These are phyloP conservation scores for Aphaenogaster floridana DNA, from an alignment of 1,140 invertebrate species.

Conservation along the genomic window DNA sequence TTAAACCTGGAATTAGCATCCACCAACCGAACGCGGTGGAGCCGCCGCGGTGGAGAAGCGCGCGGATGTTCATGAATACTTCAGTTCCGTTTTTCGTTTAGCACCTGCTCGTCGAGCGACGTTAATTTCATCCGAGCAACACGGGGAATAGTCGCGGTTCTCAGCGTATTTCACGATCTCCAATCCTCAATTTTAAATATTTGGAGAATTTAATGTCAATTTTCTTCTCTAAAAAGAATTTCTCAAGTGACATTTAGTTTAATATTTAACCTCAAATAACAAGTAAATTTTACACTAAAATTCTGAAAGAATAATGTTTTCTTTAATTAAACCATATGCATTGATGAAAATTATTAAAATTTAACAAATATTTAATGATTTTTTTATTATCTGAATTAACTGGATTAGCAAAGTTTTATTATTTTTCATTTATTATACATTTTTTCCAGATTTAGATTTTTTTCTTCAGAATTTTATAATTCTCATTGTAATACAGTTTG, in stretches of 20 bases:
- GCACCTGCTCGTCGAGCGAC: neutral
- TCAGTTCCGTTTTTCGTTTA: slow-evolving; percentile 26
- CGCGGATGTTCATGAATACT: slow-evolving; percentile 41
- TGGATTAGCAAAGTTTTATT: neutral
- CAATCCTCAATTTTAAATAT: neutral
- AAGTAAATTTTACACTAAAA: slow-evolving; percentile 12
- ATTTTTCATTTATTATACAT: neutral
- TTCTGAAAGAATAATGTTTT: neutral
- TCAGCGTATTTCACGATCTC: neutral
- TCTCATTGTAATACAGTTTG: neutral
- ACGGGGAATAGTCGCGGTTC: neutral
- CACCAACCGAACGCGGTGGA: neutral
- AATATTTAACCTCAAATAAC: neutral
- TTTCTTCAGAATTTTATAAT: neutral
- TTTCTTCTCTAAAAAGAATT: neutral
- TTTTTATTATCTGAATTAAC: neutral
- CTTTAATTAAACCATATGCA: neutral
- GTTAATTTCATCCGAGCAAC: slow-evolving; percentile 24
- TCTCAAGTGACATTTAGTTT: neutral
- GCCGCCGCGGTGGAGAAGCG: neutral
- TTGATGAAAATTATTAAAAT: neutral
- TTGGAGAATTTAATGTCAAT: neutral
- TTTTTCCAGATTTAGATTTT: neutral
- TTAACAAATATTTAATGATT: neutral
- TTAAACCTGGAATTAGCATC: slow-evolving; percentile 72